These are phyloP conservation scores for Odobenus rosmarus DNA, from an alignment of 2,113 vertebrate genomes.

Conservation along the genomic window DNA sequence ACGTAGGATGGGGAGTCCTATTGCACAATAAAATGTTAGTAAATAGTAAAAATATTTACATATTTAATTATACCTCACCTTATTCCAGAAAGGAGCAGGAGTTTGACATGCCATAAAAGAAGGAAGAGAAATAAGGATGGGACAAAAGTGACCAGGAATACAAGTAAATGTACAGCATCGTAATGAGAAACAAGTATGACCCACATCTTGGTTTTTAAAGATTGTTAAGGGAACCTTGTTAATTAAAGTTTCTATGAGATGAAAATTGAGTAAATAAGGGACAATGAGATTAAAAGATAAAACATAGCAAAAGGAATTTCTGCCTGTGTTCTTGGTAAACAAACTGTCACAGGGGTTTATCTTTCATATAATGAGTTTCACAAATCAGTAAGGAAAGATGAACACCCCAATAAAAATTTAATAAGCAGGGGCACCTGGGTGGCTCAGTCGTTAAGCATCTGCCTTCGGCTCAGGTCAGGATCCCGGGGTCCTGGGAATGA, in stretches of 20 bases:
- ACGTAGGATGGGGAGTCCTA: background rate
- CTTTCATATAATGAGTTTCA: background rate
- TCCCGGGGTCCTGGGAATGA: too few relatives aligned
- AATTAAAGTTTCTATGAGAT: constrained; percentile 1
- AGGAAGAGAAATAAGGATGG: background rate
- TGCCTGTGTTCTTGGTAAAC: background rate
- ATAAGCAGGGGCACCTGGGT: too few relatives aligned
- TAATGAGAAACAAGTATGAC: background rate
- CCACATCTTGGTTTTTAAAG: background rate
- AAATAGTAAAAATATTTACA: constrained; percentile 25
- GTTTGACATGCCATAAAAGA: background rate
- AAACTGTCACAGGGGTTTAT: background rate
- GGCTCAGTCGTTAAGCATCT: too few relatives aligned
- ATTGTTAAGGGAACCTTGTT: background rate
- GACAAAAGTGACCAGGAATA: background rate
- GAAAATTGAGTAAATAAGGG: background rate
- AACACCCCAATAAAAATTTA: background rate
- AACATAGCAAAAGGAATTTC: background rate
- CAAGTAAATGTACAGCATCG: background rate
- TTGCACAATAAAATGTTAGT: background rate
- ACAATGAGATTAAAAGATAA: background rate
- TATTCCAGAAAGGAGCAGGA: background rate
- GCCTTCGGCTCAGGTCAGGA: too few relatives aligned
- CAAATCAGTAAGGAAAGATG: background rate
- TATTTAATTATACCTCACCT: constrained; percentile 12